Conservation (phyloP, 2,113 vertebrate genomes). For the Copsychus sechellarum region DNA sequence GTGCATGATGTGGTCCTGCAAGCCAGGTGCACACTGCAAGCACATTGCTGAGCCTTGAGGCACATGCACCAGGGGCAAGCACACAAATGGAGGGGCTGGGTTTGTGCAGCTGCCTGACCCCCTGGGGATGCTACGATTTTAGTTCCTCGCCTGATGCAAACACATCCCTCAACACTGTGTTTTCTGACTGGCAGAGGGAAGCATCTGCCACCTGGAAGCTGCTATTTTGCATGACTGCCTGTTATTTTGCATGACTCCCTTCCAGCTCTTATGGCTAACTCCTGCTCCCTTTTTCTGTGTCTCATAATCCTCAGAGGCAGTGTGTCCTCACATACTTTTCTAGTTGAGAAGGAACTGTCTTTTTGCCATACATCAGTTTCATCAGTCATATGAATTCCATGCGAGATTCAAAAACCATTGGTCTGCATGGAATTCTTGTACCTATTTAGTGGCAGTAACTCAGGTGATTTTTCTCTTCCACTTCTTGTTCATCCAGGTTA, state of each 20-base stretch:
- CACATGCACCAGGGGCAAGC: not conserved
- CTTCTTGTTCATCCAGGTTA: not conserved
- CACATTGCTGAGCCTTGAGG: not conserved
- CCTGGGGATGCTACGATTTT: not conserved
- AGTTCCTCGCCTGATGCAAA: not conserved
- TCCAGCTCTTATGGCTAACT: not conserved
- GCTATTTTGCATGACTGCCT: not conserved
- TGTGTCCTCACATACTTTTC: not conserved
- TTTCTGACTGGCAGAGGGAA: not conserved
- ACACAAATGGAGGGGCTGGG: not conserved
- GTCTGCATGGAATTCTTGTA: not conserved
- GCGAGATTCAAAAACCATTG: not conserved
- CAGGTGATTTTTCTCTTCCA: constrained; percentile 5
- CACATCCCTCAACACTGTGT: not conserved
- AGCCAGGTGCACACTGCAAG: not conserved
- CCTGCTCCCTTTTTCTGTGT: not conserved
- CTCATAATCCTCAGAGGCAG: not conserved
- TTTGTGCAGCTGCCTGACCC: not conserved
- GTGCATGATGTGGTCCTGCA: not conserved
- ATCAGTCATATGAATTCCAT: not conserved
- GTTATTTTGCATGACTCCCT: not conserved
- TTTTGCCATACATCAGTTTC: not conserved
- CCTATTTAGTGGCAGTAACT: constrained; percentile 1
- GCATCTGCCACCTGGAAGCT: not conserved
- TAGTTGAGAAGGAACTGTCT: not conserved